These are phyloP conservation scores for Strongylocentrotus purpuratus DNA, from an alignment of 35 echinoderm and acorn worm species.

Conservation along the genomic window DNA sequence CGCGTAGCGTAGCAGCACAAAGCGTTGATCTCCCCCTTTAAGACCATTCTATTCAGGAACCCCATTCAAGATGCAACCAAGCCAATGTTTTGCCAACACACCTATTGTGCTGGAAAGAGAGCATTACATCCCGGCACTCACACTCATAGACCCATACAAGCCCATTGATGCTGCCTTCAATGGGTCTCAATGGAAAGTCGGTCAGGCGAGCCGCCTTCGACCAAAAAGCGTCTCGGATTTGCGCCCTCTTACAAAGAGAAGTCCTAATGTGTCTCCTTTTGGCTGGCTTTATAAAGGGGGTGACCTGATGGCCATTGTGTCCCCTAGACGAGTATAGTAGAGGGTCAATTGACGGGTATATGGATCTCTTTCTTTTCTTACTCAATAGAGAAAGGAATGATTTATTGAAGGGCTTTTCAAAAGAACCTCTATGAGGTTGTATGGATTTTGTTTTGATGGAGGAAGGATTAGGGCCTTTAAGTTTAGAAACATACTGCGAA, in stretches of 20 bases:
- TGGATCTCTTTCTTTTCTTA: not conserved
- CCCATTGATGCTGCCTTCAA: not conserved
- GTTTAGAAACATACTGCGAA: not conserved
- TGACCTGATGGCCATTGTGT: not conserved
- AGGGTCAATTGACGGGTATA: not conserved
- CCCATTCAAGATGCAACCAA: not conserved
- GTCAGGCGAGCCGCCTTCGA: constrained; percentile 1
- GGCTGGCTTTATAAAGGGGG: not conserved
- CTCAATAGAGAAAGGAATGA: not conserved
- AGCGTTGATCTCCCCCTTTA: not conserved
- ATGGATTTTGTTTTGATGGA: constrained; percentile 2
- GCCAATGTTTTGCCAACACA: constrained; percentile 22
- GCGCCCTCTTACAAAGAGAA: not conserved
- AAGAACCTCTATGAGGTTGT: not conserved
- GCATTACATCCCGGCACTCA: not conserved
- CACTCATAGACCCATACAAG: not conserved
- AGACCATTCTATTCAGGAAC: not conserved
- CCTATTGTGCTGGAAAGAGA: not conserved
- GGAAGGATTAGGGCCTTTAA: not conserved
- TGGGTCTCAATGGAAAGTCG: not conserved
- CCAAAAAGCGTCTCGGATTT: constrained; percentile 1
- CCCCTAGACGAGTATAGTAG: not conserved
- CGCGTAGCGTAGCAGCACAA: not conserved
- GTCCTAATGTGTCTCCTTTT: not conserved
- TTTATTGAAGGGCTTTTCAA: not conserved